phyloP scores from a whole-genome alignment of 1,140 invertebrate species.

The Sitobion miscanthi region DNA sequence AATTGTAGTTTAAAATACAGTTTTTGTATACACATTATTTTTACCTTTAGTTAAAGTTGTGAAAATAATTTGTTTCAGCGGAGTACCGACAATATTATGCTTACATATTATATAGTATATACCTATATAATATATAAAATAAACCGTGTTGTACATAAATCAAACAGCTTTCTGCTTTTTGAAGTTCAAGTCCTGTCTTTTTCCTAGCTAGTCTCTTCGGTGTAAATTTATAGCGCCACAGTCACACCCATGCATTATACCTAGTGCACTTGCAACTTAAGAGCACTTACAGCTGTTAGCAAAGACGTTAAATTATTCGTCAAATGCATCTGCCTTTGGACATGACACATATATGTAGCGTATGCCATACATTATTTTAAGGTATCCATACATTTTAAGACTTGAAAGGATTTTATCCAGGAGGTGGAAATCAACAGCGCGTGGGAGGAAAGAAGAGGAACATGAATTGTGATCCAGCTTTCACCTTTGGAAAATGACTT shows the following conservation, averaged over 20 bases:
- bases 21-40: background rate
- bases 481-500: background rate
- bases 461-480: background rate
- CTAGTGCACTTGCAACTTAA: slow-evolving; percentile 31
- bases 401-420: background rate
- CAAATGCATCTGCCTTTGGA: background rate
- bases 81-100: background rate
- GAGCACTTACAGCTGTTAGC: slow-evolving; percentile 28
- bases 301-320: slow-evolving; percentile 38
- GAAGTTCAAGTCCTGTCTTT: slow-evolving; percentile 32
- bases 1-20: background rate
- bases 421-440: background rate
- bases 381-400: background rate
- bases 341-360: background rate
- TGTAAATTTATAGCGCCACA: slow-evolving; percentile 32
- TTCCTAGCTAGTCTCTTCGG: background rate
- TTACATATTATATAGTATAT: background rate
- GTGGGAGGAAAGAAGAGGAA: background rate
- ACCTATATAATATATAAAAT: background rate
- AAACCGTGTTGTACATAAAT: slow-evolving; percentile 1
- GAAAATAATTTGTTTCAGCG: background rate
- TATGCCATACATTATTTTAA: background rate
- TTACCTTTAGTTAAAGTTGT: background rate
- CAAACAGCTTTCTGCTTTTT: slow-evolving; percentile 37
- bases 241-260: slow-evolving; percentile 52